Conservation (phyloP, 2,113 vertebrate genomes). For the Galeopterus variegatus region DNA sequence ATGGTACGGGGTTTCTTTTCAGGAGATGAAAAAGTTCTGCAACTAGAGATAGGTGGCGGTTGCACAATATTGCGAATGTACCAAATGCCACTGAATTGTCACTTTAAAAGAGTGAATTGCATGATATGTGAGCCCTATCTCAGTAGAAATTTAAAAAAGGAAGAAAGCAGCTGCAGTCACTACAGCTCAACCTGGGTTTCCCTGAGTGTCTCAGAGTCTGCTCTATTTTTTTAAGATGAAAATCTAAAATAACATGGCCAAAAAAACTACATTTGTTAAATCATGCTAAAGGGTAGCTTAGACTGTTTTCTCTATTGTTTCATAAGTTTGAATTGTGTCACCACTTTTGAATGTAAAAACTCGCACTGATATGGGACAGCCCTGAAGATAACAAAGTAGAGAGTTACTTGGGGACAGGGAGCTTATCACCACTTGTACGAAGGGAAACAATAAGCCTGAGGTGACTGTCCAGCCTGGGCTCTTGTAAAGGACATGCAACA, state of each 20-base stretch:
- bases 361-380: fast-evolving
- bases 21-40: fast-evolving
- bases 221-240: fast-evolving
- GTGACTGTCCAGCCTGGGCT: too few relatives aligned
- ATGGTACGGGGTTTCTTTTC: neutral
- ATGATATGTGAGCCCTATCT: fast-evolving
- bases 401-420: neutral
- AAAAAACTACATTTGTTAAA: fast-evolving
- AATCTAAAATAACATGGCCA: too few relatives aligned
- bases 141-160: fast-evolving
- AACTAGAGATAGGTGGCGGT: neutral
- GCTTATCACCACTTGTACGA: neutral
- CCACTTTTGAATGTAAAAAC: too few relatives aligned
- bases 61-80: fast-evolving
- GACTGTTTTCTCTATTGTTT: neutral
- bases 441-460: neutral
- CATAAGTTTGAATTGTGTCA: neutral
- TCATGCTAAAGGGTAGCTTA: fast-evolving
- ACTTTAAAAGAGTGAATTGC: fast-evolving
- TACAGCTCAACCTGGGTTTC: fast-evolving
- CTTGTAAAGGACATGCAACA: too few relatives aligned
- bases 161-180: fast-evolving
- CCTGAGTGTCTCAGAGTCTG: fast-evolving
- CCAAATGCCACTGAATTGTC: neutral
- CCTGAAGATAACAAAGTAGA: fast-evolving